Evolutionary conservation across 2,113 vertebrate genomes (phyloP).

Genomic region (Pterocles burchelli): DNA sequence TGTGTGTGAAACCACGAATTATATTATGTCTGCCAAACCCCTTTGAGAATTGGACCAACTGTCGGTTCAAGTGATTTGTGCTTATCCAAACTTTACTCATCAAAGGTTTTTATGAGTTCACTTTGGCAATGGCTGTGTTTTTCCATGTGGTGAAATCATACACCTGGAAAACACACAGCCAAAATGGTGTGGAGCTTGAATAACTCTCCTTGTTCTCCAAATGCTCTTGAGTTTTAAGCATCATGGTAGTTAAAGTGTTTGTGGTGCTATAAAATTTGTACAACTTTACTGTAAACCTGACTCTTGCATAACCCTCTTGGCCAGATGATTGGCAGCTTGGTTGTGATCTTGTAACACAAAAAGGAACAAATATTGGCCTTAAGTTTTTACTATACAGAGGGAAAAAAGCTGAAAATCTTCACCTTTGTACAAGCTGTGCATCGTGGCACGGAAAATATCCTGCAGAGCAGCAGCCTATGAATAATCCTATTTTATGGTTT

Average conservation of each 20-base stretch:
- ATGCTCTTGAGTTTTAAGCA: constrained; percentile 30
- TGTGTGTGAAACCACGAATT: constrained; percentile 70
- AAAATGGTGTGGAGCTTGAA: constrained; percentile 63
- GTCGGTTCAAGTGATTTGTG: constrained; percentile 66
- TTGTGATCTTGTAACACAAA: constrained; percentile 3
- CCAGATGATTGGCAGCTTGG: constrained; percentile 31
- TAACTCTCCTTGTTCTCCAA: constrained; percentile 72
- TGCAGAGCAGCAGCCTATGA: neutral
- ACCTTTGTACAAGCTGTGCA: neutral
- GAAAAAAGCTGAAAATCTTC: neutral
- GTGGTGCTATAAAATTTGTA: constrained; percentile 66
- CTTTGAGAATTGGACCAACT: constrained; percentile 62
- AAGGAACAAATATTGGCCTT: neutral
- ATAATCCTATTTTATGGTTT: neutral
- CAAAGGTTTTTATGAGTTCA: constrained; percentile 70
- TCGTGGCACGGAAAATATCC: neutral
- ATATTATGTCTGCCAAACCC: constrained; percentile 67
- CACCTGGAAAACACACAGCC: constrained; percentile 67
- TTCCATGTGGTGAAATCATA: constrained; percentile 73
- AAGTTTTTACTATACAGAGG: neutral
- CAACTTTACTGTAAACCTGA: constrained; percentile 54
- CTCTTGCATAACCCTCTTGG: constrained; percentile 37
- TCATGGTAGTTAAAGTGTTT: constrained; percentile 50
- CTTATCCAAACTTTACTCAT: constrained; percentile 75
- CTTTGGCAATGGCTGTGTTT: constrained; percentile 64